Evolutionary conservation across 2,113 vertebrate genomes (phyloP).

Genomic region (Alosa alosa): DNA sequence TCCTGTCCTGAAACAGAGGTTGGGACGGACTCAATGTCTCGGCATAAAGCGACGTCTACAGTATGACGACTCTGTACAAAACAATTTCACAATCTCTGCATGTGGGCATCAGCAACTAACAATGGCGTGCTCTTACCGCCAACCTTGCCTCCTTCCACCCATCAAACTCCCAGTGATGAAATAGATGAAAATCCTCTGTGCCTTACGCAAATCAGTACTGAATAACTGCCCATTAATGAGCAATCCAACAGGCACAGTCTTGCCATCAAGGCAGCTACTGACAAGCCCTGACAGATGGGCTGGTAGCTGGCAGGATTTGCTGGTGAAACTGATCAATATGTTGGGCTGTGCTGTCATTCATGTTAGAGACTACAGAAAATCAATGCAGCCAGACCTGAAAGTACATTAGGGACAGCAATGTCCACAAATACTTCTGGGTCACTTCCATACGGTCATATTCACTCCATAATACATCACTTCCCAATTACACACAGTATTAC

Average conservation of each 20-base stretch:
- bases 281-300: not conserved
- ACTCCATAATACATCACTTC: not conserved
- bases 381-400: not conserved
- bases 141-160: not conserved
- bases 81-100: not conserved
- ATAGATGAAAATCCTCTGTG: not conserved
- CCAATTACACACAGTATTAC: not conserved
- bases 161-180: not conserved
- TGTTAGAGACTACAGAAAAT: not conserved
- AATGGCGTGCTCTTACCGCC: not conserved
- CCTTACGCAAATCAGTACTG: not conserved
- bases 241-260: constrained; percentile 5
- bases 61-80: not conserved
- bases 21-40: not conserved
- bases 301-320: constrained; percentile 16
- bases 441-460: not conserved
- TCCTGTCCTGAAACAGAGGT: not conserved
- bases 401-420: not conserved
- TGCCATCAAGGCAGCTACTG: not conserved
- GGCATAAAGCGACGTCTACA: not conserved
- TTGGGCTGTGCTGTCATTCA: constrained; percentile 18
- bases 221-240: not conserved
- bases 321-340: constrained; percentile 12
- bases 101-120: not conserved
- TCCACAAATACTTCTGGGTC: not conserved